Evolutionary conservation across 2,888 invertebrate species (phyloP).

Genomic region (Priocnemis perturbator): DNA sequence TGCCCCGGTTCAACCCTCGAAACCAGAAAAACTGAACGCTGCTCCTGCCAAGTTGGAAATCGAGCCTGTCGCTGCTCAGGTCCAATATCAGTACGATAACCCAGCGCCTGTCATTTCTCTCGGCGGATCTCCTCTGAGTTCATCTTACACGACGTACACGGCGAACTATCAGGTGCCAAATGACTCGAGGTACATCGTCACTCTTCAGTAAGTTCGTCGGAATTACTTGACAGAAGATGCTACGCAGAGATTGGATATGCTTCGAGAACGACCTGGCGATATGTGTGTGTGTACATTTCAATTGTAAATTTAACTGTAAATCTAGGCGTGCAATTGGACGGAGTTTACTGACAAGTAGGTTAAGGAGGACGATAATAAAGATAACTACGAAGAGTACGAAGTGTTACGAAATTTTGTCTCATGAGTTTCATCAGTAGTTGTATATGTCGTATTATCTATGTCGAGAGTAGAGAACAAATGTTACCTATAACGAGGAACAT

Average conservation of each 20-base stretch:
- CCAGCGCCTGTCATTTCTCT: slow-evolving; percentile 52
- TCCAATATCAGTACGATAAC: slow-evolving; percentile 64
- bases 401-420: no score
- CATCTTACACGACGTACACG: slow-evolving; percentile 63
- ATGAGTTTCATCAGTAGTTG: no score
- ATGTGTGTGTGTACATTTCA: background rate
- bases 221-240: background rate
- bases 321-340: background rate
- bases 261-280: no score
- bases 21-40: slow-evolving; percentile 16
- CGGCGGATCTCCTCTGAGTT: slow-evolving; percentile 55
- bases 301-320: slow-evolving; percentile 47
- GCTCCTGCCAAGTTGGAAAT: slow-evolving; percentile 62
- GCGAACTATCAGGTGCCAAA: slow-evolving; percentile 63
- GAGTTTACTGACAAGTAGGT: slow-evolving; percentile 31
- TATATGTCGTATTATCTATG: background rate
- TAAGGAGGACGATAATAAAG: slow-evolving; percentile 45
- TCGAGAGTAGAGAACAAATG: background rate
- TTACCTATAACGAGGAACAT: background rate
- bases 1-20: background rate
- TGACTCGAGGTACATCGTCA: slow-evolving; percentile 66
- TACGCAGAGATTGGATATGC: background rate
- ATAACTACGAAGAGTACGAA: slow-evolving; percentile 6
- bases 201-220: slow-evolving; percentile 51
- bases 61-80: slow-evolving; percentile 64